A percentile compares a stretch with the other conserved stretches of the same genome.
phyloP scores from a whole-genome alignment of 1,140 invertebrate species.

The Arion vulgaris region DNA sequence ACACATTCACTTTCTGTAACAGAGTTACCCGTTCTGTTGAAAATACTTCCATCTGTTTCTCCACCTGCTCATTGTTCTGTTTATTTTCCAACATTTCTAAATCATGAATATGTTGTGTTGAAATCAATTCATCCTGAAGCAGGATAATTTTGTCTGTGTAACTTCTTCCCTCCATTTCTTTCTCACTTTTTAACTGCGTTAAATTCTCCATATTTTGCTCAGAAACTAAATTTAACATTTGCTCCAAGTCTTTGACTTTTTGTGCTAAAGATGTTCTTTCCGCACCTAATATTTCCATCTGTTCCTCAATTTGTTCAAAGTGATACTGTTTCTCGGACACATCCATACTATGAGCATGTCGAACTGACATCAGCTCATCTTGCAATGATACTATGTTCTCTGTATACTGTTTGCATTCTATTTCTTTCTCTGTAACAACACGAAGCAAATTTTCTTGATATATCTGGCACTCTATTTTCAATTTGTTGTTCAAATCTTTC shows the following conservation, averaged over 20 bases:
- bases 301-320: neutral
- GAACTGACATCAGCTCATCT: neutral
- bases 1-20: neutral
- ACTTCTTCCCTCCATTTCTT: neutral
- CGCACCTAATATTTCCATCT: neutral
- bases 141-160: neutral
- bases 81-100: neutral
- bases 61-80: neutral
- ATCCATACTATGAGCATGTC: neutral
- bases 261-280: neutral
- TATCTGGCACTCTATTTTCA: neutral
- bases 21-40: neutral
- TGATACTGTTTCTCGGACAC: neutral
- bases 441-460: neutral
- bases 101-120: neutral
- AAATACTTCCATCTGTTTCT: constrained; percentile 1
- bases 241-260: neutral
- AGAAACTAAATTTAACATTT: neutral
- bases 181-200: neutral
- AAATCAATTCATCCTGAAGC: neutral
- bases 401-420: neutral
- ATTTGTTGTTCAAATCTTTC: neutral
- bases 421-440: neutral
- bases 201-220: neutral
- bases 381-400: neutral